A percentile compares a stretch with the other conserved stretches of the same genome.
Evolutionary conservation across 2,797 vertebrate species (phyloP).

Genomic region (Chelonia mydas): DNA sequence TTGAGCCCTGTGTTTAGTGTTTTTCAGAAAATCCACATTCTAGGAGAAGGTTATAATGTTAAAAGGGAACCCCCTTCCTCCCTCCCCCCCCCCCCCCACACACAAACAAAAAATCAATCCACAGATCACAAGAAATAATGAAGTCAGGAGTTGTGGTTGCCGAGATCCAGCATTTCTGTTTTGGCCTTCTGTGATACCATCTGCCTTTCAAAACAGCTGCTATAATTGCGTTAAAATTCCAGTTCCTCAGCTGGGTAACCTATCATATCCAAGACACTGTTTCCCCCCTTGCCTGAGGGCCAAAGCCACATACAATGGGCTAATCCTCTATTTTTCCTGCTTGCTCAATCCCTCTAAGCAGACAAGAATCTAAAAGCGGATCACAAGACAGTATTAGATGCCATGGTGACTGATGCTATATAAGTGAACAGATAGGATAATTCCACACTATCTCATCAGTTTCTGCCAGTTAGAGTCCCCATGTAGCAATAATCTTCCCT

Average conservation of each 20-base stretch:
- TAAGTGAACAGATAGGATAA: background rate
- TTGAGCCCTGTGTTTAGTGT: background rate
- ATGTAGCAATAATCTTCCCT: background rate
- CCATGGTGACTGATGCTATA: background rate
- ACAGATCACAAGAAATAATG: background rate
- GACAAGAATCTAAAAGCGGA: background rate
- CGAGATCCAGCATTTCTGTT: background rate
- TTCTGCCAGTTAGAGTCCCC: background rate
- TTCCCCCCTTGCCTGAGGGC: background rate
- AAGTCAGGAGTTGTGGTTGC: background rate
- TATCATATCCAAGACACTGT: background rate
- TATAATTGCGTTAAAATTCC: conserved; percentile 7
- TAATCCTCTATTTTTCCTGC: background rate
- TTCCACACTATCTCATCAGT: background rate
- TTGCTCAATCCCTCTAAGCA: background rate
- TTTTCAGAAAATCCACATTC: background rate
- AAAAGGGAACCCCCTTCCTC: background rate
- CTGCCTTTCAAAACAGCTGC: background rate
- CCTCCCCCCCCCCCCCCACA: too few species aligned
- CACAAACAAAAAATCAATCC: background rate
- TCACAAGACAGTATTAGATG: background rate
- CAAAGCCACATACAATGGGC: background rate
- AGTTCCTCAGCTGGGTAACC: background rate
- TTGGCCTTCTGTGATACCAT: background rate
- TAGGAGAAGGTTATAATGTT: background rate